Base-by-base conservation (phyloP, 2,797 vertebrate genomes). In the Phoeniculus purpureus region DNA sequence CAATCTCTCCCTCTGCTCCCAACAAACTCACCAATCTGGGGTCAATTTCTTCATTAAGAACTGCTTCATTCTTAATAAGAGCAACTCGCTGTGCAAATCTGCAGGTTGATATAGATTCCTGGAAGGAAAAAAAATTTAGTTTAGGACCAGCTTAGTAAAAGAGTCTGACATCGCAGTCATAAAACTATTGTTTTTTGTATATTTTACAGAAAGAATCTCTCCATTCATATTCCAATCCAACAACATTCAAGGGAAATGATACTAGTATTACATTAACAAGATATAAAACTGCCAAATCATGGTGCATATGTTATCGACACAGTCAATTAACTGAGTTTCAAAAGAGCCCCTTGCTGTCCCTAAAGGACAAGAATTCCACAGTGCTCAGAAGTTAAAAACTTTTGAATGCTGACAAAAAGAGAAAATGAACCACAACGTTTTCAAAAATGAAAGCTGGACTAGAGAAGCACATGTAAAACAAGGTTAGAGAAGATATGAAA, bases 91-190 rank as follows among this genome's bases (percentile, higher is more conserved):
- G 99, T 81, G 99, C 98, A 95, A 99, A 99, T 92, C 99, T 98
- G 88, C 99, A 99, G 1, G 99, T 99, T 25, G 99, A 99, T 95
- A 99, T 99, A 65, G 99, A 99, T 89, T 99, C 99, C 99, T 99
- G 84, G 48, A 65, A 71, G 10, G 9, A 62, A 54, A 83, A 77
- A 90, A 72, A 34, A 55, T 74, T 83, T 74, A 93, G 48, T 2
- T 80, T 84, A 26, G 12, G 10, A 55, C 4, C 26, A 58, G n/a
- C 1, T 59, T 45, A 65, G 19, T 54, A 61, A 27, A 58, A 47
- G 15, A 70, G 29, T 60, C 9, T 21, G 18, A 21, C 64, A 26
- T 81, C 12, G 26, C 87, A 85, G 29, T 22, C 15, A n/a, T 27
- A 7, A 10, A 81, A 91, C 5, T 20, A 75, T 23, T 3, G 17